Conservation (phyloP, 1,140 invertebrate genomes). For the Bombus superbus region DNA sequence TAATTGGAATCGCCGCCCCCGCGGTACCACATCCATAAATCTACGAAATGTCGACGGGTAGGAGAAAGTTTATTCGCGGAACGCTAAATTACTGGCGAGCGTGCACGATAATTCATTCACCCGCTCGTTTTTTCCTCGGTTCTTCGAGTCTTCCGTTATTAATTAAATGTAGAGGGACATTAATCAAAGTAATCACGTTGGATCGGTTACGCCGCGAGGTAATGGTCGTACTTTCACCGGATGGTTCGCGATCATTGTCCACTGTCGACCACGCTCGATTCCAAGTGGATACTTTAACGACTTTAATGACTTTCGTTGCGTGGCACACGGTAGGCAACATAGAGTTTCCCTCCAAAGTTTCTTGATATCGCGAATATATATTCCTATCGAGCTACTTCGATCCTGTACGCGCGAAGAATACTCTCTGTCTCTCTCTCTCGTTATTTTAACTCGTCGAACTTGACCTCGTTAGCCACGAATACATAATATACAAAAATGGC, state of each 20-base stretch:
- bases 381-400: neutral
- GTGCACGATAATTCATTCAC: constrained; percentile 18
- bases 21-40: neutral
- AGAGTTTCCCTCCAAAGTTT: neutral
- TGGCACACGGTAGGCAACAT: neutral
- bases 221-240: constrained; percentile 24
- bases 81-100: constrained; percentile 26
- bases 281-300: neutral
- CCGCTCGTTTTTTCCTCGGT: neutral
- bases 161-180: constrained; percentile 34
- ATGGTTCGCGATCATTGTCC: neutral
- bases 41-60: constrained; percentile 6
- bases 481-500: neutral
- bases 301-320: neutral
- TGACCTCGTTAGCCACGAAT: neutral
- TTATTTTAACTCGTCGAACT: neutral
- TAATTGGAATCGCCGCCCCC: constrained; percentile 13
- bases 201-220: neutral
- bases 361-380: too few species aligned
- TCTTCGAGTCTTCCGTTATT: constrained; percentile 27
- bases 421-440: too few species aligned
- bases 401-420: neutral
- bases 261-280: constrained; percentile 1
- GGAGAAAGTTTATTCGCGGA: constrained; percentile 46
- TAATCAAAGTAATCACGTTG: constrained; percentile 16